Evolutionary conservation across 2,888 invertebrate species (phyloP), one percentile per base, ranked within the genome.

Genomic region (Sarcophaga rosellei): DNA sequence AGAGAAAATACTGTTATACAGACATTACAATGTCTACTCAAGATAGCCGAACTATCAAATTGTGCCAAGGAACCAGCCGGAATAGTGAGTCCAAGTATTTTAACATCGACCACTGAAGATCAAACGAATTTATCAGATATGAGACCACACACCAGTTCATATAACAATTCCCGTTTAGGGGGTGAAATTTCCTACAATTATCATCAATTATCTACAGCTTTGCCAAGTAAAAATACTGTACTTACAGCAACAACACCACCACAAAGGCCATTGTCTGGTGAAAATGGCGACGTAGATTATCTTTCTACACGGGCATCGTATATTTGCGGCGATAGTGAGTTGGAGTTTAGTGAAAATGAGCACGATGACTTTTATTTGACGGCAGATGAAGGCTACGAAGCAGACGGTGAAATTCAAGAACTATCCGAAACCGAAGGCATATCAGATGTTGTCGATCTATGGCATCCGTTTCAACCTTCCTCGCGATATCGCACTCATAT

Each of bases 311-410:
- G 91, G 15, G 91, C 92, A 62, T 92, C 93, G 8, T 86, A 91
- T 1, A 91, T 91, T 69, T 91, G 92, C 61, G 90, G 91, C 45
- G 93, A 93, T 65, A 93, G 92, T 77, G 93, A 93, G 74, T 86
- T 92, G 77, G 93, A 93, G 86, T 87, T 91, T 6, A 93, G 93
- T 79, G 93, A 93, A 81, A 92, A 92, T 73, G 93, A 93, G 53
- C 90, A 91, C 63, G 90, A 91, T 74, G 93, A 92, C 62, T 91
- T 89, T 77, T 93, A 92, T 81, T 70, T 91, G 44, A 92, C 92
- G 0, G 93, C 92, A 4, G 93, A 93, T 73, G 93, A 93, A 87
- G 93, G 93, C 2, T 93, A 93, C 72, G 93, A 93, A 85, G 93
- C 93, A 6, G 93, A 93, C 88, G 93, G 91, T n/a, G 93, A 93